Percentiles rank a stretch among this genome's conserved stretches.
Evolutionary conservation across 2,888 invertebrate genomes (phyloP).

Genomic region (Mythimna pallens): DNA sequence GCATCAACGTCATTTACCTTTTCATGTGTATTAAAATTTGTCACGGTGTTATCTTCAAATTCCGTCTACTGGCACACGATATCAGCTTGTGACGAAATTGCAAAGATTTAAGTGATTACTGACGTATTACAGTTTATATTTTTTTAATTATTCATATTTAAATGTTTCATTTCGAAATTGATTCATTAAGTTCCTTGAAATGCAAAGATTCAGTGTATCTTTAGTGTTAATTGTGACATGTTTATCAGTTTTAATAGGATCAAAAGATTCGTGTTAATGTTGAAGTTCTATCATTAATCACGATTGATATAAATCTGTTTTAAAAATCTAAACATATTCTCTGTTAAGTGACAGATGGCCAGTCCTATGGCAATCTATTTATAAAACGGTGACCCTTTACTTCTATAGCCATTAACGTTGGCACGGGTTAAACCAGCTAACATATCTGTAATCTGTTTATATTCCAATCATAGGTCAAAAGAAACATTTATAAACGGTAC

Average conservation of each 20-base stretch:
- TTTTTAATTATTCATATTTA: constrained; percentile 13
- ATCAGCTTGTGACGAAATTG: constrained; percentile 4
- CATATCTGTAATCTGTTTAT: not conserved
- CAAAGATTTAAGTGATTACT: constrained; percentile 22
- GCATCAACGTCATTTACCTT: constrained; percentile 3
- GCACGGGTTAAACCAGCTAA: constrained; percentile 10
- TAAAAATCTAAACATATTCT: constrained; percentile 1
- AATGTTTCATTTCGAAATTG: constrained; percentile 8
- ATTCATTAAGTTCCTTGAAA: constrained; percentile 12
- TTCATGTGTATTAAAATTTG: constrained; percentile 14
- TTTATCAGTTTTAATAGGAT: not conserved
- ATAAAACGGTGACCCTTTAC: constrained; percentile 12
- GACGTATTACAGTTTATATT: constrained; percentile 3
- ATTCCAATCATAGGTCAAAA: constrained; percentile 3
- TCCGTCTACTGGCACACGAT: constrained; percentile 18
- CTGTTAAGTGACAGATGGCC: constrained; percentile 10
- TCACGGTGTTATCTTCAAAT: constrained; percentile 36
- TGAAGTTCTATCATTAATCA: not conserved
- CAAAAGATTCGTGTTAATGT: not conserved
- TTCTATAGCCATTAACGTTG: constrained; percentile 4
- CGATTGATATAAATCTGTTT: not conserved
- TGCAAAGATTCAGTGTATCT: not conserved
- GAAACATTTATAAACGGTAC: not conserved
- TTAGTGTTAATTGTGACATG: not conserved
- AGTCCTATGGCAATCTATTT: constrained; percentile 10